Conservation (phyloP, 2,113 vertebrate species). For the Ailuropoda melanoleuca region DNA sequence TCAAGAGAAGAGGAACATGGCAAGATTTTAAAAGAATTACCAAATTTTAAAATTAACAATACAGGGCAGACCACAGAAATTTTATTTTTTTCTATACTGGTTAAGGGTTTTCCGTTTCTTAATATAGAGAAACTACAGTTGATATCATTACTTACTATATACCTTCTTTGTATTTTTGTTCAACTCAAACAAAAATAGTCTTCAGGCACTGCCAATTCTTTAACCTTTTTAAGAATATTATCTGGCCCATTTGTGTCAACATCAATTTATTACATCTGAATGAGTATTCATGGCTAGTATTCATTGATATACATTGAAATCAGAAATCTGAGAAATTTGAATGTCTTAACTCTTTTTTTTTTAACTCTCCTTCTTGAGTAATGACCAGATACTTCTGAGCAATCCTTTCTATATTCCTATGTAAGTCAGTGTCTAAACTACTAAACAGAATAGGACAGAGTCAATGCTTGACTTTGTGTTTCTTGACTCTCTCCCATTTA, state of each 20-base stretch:
- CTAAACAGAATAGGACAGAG: neutral
- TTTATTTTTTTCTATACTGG: neutral
- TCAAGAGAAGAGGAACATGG: neutral
- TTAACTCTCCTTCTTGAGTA: neutral
- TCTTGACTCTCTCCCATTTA: neutral
- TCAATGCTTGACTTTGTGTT: neutral
- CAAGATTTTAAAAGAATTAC: neutral
- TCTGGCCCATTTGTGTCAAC: neutral
- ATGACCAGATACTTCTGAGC: neutral
- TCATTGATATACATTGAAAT: neutral
- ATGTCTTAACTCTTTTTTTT: neutral
- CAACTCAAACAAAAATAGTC: neutral
- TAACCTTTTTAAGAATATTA: neutral
- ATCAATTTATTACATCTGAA: neutral
- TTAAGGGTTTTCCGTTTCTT: neutral
- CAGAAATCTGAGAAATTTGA: neutral
- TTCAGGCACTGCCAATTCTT: neutral
- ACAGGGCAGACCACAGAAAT: neutral
- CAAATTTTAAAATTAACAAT: neutral
- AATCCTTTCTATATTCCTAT: neutral
- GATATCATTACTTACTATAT: neutral
- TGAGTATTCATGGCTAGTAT: neutral
- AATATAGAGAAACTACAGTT: neutral
- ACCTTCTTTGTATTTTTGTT: neutral
- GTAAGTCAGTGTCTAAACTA: neutral